A percentile compares a stretch with the other conserved stretches of the same genome.
Evolutionary conservation across 1,140 invertebrate species (phyloP).

Genomic region (Tetranychus cinnabarinus): DNA sequence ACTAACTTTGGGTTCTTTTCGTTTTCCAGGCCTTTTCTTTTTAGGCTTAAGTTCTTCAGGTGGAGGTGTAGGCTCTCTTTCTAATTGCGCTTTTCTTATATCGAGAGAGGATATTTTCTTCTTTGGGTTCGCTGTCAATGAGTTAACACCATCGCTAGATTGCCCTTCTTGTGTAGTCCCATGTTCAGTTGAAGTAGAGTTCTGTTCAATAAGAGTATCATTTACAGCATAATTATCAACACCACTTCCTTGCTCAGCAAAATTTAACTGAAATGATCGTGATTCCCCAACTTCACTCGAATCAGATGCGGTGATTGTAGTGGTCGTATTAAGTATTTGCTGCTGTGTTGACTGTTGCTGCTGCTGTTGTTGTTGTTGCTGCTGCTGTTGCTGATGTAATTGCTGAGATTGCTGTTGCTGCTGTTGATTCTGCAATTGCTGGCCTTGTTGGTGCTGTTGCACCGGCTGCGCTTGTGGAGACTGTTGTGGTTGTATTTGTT

Average conservation of each 20-base stretch:
- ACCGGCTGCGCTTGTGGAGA: neutral
- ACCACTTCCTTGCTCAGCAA: conserved; percentile 7
- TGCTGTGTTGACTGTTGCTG: neutral
- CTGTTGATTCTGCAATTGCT: conserved; percentile 9
- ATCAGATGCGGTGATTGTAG: neutral
- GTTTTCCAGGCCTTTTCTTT: conserved; percentile 14
- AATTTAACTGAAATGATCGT: conserved; percentile 1
- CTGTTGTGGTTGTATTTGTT: neutral
- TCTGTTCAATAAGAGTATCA: neutral
- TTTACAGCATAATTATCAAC: conserved; percentile 8
- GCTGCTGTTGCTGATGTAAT: conserved; percentile 16
- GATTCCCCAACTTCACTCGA: conserved; percentile 7
- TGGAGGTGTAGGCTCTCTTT: conserved; percentile 15
- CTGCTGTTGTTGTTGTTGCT: conserved; percentile 9
- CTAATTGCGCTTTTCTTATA: conserved; percentile 14
- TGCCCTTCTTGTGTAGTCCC: neutral
- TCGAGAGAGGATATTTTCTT: conserved; percentile 10
- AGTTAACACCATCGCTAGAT: neutral
- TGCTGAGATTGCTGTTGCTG: conserved; percentile 22
- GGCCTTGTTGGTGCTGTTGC: conserved; percentile 4
- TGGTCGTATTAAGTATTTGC: neutral
- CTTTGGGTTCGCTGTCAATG: neutral
- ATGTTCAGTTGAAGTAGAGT: no score
- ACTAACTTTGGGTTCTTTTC: conserved; percentile 11
- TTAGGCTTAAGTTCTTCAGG: conserved; percentile 14